phyloP scores from a whole-genome alignment of 2,888 invertebrate genomes.

The Mythimna impura region DNA sequence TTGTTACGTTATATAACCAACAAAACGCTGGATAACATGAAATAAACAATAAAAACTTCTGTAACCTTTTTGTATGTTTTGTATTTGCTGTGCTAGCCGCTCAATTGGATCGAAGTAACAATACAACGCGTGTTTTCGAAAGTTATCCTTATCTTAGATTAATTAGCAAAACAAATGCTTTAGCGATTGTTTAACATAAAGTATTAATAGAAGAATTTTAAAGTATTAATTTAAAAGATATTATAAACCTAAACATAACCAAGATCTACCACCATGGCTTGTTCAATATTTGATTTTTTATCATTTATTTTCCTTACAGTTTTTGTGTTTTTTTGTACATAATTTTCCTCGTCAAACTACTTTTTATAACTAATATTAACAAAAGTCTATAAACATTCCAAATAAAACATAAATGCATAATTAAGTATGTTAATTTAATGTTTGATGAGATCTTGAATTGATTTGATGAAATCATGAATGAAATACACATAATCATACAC shows the following conservation, averaged over 20 bases:
- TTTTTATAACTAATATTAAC: too few species aligned
- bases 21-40: neutral
- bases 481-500: conserved; percentile 20
- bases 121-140: neutral
- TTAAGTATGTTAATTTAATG: too few species aligned
- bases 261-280: conserved; percentile 8
- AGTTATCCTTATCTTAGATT: neutral
- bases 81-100: neutral
- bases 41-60: conserved; percentile 4
- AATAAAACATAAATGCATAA: too few species aligned
- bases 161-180: conserved; percentile 17
- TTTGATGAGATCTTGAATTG: too few species aligned
- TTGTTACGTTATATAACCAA: conserved; percentile 12
- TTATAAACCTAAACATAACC: conserved; percentile 14
- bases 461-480: conserved; percentile 22
- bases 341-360: too few species aligned
- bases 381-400: too few species aligned
- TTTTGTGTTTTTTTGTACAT: too few species aligned
- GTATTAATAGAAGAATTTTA: neutral
- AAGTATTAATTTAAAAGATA: neutral
- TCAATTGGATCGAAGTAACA: neutral
- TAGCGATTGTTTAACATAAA: conserved; percentile 1
- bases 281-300: neutral
- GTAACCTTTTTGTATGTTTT: neutral
- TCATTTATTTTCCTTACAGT: too few species aligned